Percentiles rank a stretch among this genome's conserved stretches.
phyloP scores from a whole-genome alignment of 1,140 invertebrate species.

The Protaetia brevitarsis region DNA sequence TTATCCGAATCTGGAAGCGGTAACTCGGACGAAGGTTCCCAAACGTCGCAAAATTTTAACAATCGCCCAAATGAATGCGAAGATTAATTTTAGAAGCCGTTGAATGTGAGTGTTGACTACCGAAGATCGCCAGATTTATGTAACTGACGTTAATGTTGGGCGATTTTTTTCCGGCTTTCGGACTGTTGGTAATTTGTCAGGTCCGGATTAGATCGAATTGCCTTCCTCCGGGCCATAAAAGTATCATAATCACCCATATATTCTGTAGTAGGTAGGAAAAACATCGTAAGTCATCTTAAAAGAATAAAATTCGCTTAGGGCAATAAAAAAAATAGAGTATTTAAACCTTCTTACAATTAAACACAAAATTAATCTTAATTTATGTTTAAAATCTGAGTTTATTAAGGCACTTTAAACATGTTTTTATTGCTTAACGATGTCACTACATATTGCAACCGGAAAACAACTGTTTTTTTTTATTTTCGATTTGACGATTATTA shows the following conservation, averaged over 20 bases:
- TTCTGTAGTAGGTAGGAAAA: too few relatives aligned
- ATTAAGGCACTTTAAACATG: too few relatives aligned
- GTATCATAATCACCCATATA: neutral
- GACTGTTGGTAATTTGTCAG: constrained; percentile 27
- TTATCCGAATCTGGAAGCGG: neutral
- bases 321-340: too few relatives aligned
- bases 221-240: neutral
- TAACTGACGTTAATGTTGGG: constrained; percentile 29
- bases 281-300: too few relatives aligned
- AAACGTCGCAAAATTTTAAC: constrained; percentile 16
- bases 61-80: constrained; percentile 28
- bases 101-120: constrained; percentile 27
- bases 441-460: too few relatives aligned
- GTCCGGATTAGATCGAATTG: constrained; percentile 27
- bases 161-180: constrained; percentile 28
- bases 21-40: constrained; percentile 5
- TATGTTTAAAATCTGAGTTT: too few relatives aligned
- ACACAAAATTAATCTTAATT: too few relatives aligned
- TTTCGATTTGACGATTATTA: too few relatives aligned
- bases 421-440: too few relatives aligned
- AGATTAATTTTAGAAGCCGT: constrained; percentile 31
- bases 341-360: too few relatives aligned
- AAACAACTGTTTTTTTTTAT: too few relatives aligned
- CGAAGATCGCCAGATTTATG: constrained; percentile 32
- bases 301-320: too few relatives aligned